Evolutionary conservation across 1,140 invertebrate genomes (phyloP), one percentile per base, ranked within the genome.

Genomic region (Drosophila hydei): DNA sequence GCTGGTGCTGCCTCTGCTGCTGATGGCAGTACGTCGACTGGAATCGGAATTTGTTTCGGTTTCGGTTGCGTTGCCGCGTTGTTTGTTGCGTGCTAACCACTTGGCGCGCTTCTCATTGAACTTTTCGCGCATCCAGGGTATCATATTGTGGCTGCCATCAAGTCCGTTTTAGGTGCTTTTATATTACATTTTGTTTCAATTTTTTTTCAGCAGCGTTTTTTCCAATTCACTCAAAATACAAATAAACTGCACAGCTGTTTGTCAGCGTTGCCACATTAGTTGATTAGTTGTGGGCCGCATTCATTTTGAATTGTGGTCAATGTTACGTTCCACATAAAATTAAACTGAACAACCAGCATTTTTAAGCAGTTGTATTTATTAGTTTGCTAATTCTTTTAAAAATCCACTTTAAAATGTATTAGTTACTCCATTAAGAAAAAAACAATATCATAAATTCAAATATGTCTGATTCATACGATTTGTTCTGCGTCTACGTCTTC

Each of bases 41-140:
- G 58, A 33, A 21, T 50, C 59, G 18, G 68, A 73, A 12, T 55
- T 68, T 11, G 61, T 27, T 23, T 25, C 45, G 50, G 52, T 56
- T 54, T 64, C 56, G 25, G 14, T 30, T 27, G 65, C 54, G 27
- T 18, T 48, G 42, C 33, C 40, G n/a, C 64, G 70, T 5, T 84
- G 74, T n/a, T 87, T 89, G 55, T 67, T 75, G 16, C 79, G 72
- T 47, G 88, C 88, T 62, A 89, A 52, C 91, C 91, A 91, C 56
- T 89, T 89, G 27, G 89, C 84, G 30, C 85, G 79, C 38, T 89
- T 75, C 74, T 90, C 84, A 47, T 90, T 90, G 58, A 91, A 79
- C 72, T 91, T 91, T 48, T 91, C 90, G 64, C 88, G 80, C 72
- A 91, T 84, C 91, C 91, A 91, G 55, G 90, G 91, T 76, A 91